phyloP scores from a whole-genome alignment of 2,113 vertebrate species.

The Pipra filicauda region DNA sequence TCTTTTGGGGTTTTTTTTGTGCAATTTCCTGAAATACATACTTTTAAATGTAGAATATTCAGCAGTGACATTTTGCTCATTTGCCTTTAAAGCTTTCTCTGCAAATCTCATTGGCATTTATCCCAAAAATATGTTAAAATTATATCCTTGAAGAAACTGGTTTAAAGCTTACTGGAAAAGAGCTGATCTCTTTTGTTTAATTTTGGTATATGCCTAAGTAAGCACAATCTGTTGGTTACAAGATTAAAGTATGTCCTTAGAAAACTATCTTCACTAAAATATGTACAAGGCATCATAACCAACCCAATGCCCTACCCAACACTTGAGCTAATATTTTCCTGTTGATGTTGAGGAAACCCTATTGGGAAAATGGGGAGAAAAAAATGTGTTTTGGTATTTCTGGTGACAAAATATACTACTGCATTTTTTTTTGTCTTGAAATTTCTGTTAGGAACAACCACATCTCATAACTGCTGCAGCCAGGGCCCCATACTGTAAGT shows the following conservation, averaged over 20 bases:
- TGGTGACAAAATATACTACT: neutral
- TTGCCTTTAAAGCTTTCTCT: conserved; percentile 9
- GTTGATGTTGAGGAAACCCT: neutral
- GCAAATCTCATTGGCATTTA: neutral
- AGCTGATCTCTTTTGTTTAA: neutral
- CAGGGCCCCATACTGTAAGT: neutral
- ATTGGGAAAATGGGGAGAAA: neutral
- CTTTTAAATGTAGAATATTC: neutral
- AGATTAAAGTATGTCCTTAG: neutral
- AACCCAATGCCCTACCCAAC: neutral
- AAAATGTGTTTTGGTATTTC: neutral
- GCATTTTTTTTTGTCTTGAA: neutral
- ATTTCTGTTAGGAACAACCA: neutral
- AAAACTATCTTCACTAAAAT: neutral
- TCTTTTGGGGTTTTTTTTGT: neutral
- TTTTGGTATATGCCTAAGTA: neutral
- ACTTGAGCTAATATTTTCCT: neutral
- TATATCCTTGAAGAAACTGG: neutral
- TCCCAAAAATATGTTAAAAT: conserved; percentile 1
- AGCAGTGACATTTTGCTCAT: neutral
- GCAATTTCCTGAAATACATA: neutral
- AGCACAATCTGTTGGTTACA: neutral
- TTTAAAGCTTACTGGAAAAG: conserved; percentile 26
- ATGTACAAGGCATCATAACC: neutral
- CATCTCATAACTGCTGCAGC: accelerated